A percentile compares a stretch with the other conserved stretches of the same genome.
Conservation (phyloP, 2,888 invertebrate species). For the Macaria notata region DNA sequence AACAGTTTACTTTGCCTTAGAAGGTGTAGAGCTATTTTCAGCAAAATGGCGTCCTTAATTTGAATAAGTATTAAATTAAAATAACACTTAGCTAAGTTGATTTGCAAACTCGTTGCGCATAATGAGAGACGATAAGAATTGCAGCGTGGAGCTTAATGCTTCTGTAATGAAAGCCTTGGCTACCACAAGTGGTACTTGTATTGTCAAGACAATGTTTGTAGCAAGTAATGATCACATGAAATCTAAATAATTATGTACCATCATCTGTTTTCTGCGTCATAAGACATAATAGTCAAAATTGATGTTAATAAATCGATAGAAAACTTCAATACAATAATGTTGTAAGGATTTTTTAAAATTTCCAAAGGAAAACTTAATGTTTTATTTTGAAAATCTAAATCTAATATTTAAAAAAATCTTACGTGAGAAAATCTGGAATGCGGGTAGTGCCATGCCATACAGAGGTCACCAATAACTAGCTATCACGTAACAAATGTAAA, state of each 20-base stretch:
- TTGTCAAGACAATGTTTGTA: slow-evolving; percentile 12
- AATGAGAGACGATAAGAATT: slow-evolving; percentile 17
- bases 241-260: slow-evolving; percentile 1
- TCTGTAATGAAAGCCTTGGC: slow-evolving; percentile 14
- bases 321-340: too few relatives aligned
- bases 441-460: background rate
- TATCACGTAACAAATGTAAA: slow-evolving; percentile 12
- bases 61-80: slow-evolving; percentile 13
- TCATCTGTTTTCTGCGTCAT: too few relatives aligned
- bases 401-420: background rate
- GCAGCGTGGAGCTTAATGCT: slow-evolving; percentile 15
- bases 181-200: slow-evolving; percentile 14
- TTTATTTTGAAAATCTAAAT: too few relatives aligned
- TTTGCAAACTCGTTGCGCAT: slow-evolving; percentile 8
- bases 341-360: too few relatives aligned
- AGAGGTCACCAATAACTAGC: slow-evolving; percentile 7
- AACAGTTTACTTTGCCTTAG: too few relatives aligned
- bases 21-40: slow-evolving; percentile 2
- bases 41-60: slow-evolving; percentile 8
- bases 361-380: too few relatives aligned
- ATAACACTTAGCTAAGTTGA: slow-evolving; percentile 8
- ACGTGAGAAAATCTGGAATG: background rate
- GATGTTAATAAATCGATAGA: too few relatives aligned
- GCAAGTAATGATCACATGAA: slow-evolving; percentile 6
- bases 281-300: too few relatives aligned